Evolutionary conservation across 2,113 vertebrate species (phyloP).

Genomic region (Campylorhamphus procurvoides): DNA sequence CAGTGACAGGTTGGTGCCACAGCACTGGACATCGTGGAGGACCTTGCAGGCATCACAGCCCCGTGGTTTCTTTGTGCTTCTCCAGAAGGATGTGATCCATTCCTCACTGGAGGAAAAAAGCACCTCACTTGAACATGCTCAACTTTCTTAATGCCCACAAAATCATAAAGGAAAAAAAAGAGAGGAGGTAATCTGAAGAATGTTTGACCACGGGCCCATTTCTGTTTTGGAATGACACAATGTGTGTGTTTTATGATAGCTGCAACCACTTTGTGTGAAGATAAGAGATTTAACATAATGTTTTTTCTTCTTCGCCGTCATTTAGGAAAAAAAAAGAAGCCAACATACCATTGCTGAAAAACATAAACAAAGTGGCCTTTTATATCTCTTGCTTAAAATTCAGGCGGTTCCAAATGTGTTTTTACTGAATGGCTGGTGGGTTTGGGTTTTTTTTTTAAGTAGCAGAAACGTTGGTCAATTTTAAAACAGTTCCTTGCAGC

Average conservation of each 20-base stretch:
- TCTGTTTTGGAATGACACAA: slow-evolving; percentile 65
- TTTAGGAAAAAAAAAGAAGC: slow-evolving; percentile 29
- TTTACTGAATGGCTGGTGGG: slow-evolving; percentile 35
- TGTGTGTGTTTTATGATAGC: slow-evolving; percentile 64
- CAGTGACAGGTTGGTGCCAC: not conserved
- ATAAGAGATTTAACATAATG: slow-evolving; percentile 54
- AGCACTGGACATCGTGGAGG: not conserved
- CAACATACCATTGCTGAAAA: slow-evolving; percentile 38
- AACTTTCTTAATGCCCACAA: not conserved
- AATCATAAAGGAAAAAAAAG: not conserved
- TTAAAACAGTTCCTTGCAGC: slow-evolving; percentile 38
- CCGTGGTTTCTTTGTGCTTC: not conserved
- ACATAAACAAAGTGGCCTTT: slow-evolving; percentile 55
- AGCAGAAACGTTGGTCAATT: slow-evolving; percentile 19
- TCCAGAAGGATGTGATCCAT: not conserved
- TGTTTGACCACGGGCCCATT: not conserved
- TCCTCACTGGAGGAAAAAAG: not conserved
- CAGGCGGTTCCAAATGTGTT: not conserved
- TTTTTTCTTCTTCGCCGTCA: not conserved
- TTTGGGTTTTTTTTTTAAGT: not conserved
- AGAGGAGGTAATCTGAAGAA: slow-evolving; percentile 48
- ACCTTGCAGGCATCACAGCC: not conserved
- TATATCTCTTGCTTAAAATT: slow-evolving; percentile 32
- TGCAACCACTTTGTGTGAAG: slow-evolving; percentile 14
- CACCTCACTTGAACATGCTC: not conserved